Evolutionary conservation across 2,888 invertebrate species (phyloP).

Genomic region (Limnephilus lunatus): DNA sequence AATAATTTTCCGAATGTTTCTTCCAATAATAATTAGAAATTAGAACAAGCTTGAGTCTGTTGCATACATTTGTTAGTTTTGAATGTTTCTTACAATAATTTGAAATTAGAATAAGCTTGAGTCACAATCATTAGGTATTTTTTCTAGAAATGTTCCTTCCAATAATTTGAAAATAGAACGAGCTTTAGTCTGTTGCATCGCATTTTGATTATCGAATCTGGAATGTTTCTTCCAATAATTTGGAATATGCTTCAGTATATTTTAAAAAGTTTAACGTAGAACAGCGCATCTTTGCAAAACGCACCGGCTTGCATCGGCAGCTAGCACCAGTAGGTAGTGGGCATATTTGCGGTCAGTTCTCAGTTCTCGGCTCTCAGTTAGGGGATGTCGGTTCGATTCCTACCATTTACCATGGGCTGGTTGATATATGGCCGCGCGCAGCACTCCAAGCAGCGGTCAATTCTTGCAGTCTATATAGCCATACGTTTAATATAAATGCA

Average conservation of each 20-base stretch:
- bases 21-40: neutral
- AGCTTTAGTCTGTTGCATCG: too few species aligned
- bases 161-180: too few species aligned
- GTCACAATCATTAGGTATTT: neutral
- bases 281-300: neutral
- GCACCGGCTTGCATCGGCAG: neutral
- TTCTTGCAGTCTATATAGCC: neutral
- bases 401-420: neutral
- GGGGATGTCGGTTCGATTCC: slow-evolving; percentile 18
- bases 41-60: neutral
- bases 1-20: too few species aligned
- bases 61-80: neutral
- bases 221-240: neutral
- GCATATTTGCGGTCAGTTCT: neutral
- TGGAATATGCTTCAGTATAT: neutral
- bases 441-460: neutral
- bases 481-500: neutral
- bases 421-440: slow-evolving; percentile 24
- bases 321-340: neutral
- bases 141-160: neutral
- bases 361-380: neutral
- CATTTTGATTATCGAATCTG: neutral
- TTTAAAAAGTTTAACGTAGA: neutral
- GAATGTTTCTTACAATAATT: neutral
- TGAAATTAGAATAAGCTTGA: neutral